Percentiles rank a stretch among this genome's conserved stretches.
These are phyloP conservation scores for Montipora capitata DNA, from an alignment of 92 coral and sea anemone species.

Conservation along the genomic window DNA sequence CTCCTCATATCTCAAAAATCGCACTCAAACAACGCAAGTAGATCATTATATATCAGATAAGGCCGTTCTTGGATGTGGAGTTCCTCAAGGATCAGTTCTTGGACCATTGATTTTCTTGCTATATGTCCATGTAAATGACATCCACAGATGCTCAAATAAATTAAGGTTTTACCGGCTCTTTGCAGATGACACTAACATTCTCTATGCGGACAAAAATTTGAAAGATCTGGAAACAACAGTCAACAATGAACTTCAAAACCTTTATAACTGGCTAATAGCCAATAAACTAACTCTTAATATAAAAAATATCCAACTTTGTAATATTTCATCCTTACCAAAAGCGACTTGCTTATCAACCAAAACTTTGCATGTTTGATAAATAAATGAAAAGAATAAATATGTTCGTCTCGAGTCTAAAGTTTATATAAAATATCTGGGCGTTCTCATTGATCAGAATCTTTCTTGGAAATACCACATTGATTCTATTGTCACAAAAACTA, in stretches of 20 bases:
- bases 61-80: conserved; percentile 24
- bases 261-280: conserved; percentile 56
- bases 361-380: conserved; percentile 43
- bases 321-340: conserved; percentile 57
- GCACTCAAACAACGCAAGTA: conserved; percentile 37
- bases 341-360: conserved; percentile 36
- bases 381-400: conserved; percentile 6
- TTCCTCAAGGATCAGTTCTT: conserved; percentile 55
- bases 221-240: conserved; percentile 62
- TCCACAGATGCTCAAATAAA: conserved; percentile 40
- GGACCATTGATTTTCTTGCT: conserved; percentile 45
- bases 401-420: conserved; percentile 43
- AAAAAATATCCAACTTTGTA: conserved; percentile 34
- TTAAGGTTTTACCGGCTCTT: conserved; percentile 45
- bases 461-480: conserved; percentile 60
- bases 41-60: conserved; percentile 33
- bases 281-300: conserved; percentile 60
- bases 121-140: conserved; percentile 29
- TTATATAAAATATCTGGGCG: conserved; percentile 63
- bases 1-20: not conserved
- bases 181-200: conserved; percentile 70
- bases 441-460: conserved; percentile 40
- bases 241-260: conserved; percentile 56
- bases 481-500: conserved; percentile 52
- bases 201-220: conserved; percentile 62